Percentiles rank a stretch among this genome's conserved stretches.
These are phyloP conservation scores for Spondyliosoma cantharus DNA, from an alignment of 2,797 vertebrate genomes.

Conservation along the genomic window DNA sequence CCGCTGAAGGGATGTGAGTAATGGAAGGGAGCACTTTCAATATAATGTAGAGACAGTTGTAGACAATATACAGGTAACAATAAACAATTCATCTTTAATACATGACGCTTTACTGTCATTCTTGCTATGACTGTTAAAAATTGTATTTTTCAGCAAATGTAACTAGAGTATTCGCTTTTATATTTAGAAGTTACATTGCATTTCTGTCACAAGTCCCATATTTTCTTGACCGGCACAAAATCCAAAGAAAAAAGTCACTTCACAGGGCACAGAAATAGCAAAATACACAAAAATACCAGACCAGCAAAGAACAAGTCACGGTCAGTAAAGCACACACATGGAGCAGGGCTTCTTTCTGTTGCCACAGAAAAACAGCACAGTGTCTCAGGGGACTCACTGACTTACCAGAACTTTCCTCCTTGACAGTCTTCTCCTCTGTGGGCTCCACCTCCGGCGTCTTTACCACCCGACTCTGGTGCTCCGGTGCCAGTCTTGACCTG, in stretches of 20 bases:
- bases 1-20: neutral
- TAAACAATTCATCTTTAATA: neutral
- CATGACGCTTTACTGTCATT: neutral
- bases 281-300: neutral
- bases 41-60: neutral
- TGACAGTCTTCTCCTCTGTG: constrained; percentile 80
- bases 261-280: neutral
- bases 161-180: neutral
- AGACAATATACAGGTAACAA: neutral
- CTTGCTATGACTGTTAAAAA: neutral
- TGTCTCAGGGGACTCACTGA: constrained; percentile 19
- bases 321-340: neutral
- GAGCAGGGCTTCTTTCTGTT: neutral
- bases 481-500: constrained; percentile 93
- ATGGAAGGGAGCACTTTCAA: neutral
- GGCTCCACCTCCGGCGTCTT: constrained; percentile 73
- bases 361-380: neutral
- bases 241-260: neutral
- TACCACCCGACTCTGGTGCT: constrained; percentile 81
- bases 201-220: neutral
- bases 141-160: neutral
- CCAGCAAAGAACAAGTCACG: neutral
- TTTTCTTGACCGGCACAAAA: neutral
- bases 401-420: constrained; percentile 87
- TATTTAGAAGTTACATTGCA: neutral